Conservation (phyloP, 2,797 vertebrate genomes). For the Austrolebias charrua region DNA sequence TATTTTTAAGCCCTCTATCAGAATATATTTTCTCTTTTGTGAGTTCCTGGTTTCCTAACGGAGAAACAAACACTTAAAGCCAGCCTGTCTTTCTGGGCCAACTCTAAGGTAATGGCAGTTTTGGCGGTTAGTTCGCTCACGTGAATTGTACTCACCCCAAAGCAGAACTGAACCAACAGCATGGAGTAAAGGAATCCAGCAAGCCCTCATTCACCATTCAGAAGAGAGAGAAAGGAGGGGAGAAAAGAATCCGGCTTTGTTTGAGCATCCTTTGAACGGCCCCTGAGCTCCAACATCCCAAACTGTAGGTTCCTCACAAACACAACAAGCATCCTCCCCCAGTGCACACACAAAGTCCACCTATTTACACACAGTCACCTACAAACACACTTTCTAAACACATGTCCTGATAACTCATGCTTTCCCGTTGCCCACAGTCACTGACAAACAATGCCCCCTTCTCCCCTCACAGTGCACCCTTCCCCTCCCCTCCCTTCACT, state of each 20-base stretch:
- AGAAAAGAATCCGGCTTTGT: slow-evolving; percentile 74
- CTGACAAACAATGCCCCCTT: slow-evolving; percentile 84
- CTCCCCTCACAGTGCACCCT: slow-evolving; percentile 69
- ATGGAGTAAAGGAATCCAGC: slow-evolving; percentile 78
- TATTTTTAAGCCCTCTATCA: slow-evolving; percentile 13
- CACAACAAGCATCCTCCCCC: slow-evolving; percentile 42
- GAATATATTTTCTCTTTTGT: slow-evolving; percentile 47
- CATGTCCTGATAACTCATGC: slow-evolving; percentile 81
- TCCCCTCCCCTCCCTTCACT: slow-evolving; percentile 71
- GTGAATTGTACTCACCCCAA: slow-evolving; percentile 77
- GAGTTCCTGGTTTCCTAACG: slow-evolving; percentile 42
- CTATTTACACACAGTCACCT: slow-evolving; percentile 69
- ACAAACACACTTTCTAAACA: slow-evolving; percentile 76
- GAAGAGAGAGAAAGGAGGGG: slow-evolving; percentile 46
- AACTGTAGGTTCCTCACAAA: slow-evolving; percentile 55
- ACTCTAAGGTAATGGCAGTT: slow-evolving; percentile 64
- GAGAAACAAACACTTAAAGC: slow-evolving; percentile 54
- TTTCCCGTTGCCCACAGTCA: slow-evolving; percentile 83
- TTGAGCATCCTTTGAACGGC: slow-evolving; percentile 79
- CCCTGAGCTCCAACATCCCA: slow-evolving; percentile 69
- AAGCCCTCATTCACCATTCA: slow-evolving; percentile 77
- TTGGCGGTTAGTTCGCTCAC: slow-evolving; percentile 72
- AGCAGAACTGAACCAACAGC: slow-evolving; percentile 63
- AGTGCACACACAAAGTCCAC: slow-evolving; percentile 55
- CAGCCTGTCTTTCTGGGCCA: slow-evolving; percentile 62